phyloP scores from a whole-genome alignment of 1,140 invertebrate species.

The Vollenhovia emeryi region DNA sequence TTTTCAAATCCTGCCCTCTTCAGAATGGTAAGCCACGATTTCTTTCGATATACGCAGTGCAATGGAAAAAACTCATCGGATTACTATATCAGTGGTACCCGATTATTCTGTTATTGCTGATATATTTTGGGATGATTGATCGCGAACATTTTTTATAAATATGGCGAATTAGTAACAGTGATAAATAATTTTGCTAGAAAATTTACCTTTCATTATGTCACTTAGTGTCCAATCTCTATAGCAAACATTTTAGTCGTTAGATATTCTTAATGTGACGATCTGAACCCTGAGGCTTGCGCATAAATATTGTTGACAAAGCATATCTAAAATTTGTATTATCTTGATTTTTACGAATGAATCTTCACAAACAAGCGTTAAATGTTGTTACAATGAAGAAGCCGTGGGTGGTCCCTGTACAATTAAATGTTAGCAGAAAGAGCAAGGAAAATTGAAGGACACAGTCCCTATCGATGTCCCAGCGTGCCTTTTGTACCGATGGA shows the following conservation, averaged over 20 bases:
- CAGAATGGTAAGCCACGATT: constrained; percentile 36
- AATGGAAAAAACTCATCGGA: not conserved
- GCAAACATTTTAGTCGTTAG: not conserved
- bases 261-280: not conserved
- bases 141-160: not conserved
- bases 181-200: not conserved
- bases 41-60: not conserved
- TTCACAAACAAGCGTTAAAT: not conserved
- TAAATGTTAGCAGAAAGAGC: constrained; percentile 79
- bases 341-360: not conserved
- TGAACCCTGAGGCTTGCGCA: not conserved
- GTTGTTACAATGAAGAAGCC: constrained; percentile 58
- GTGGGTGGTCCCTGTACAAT: constrained; percentile 79
- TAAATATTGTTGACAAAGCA: not conserved
- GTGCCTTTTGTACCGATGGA: constrained; percentile 82
- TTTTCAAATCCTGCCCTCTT: constrained; percentile 54
- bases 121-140: not conserved
- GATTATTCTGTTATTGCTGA: not conserved
- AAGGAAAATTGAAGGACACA: constrained; percentile 65
- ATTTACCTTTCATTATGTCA: not conserved
- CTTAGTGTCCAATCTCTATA: not conserved
- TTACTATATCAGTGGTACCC: too few species aligned
- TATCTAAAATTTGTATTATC: not conserved
- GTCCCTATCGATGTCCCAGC: constrained; percentile 71
- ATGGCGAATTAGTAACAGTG: not conserved